These are phyloP conservation scores for Amphipoea lucens DNA, from an alignment of 2,888 invertebrate species.

Conservation along the genomic window DNA sequence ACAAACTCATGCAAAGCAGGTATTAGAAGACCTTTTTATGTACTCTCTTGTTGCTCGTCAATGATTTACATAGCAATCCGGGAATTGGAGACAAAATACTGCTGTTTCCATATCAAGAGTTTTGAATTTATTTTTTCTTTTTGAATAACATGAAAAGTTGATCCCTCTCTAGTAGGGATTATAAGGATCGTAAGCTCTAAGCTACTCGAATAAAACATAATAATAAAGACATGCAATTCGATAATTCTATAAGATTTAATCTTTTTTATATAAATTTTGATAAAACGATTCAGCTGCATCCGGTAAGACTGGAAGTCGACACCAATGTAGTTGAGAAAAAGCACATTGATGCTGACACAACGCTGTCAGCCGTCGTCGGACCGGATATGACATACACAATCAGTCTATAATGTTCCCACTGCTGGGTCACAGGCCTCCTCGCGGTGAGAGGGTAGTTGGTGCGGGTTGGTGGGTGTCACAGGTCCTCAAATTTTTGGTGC, in stretches of 20 bases:
- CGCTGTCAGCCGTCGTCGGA: no score
- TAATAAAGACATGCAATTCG: not conserved
- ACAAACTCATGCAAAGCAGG: constrained; percentile 62
- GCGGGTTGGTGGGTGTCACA: no score
- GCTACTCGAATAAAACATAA: not conserved
- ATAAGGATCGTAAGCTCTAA: not conserved
- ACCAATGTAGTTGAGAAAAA: no score
- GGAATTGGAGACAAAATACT: constrained; percentile 48
- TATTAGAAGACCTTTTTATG: constrained; percentile 63
- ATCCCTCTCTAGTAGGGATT: not conserved
- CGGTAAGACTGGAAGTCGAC: no score
- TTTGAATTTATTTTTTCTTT: constrained; percentile 1
- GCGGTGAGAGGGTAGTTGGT: no score
- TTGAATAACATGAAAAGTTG: constrained; percentile 5
- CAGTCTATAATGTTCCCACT: no score
- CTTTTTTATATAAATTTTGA: not conserved
- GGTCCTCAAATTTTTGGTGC: no score
- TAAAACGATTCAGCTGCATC: no score
- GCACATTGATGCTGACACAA: no score
- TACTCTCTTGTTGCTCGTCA: constrained; percentile 51
- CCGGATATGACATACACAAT: no score
- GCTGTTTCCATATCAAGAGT: constrained; percentile 41
- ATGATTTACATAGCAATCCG: constrained; percentile 60
- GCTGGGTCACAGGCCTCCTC: no score
- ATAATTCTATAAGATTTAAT: not conserved